These are phyloP conservation scores for Sebastes diaconus DNA, from an alignment of 2,797 vertebrate genomes.

Conservation along the genomic window DNA sequence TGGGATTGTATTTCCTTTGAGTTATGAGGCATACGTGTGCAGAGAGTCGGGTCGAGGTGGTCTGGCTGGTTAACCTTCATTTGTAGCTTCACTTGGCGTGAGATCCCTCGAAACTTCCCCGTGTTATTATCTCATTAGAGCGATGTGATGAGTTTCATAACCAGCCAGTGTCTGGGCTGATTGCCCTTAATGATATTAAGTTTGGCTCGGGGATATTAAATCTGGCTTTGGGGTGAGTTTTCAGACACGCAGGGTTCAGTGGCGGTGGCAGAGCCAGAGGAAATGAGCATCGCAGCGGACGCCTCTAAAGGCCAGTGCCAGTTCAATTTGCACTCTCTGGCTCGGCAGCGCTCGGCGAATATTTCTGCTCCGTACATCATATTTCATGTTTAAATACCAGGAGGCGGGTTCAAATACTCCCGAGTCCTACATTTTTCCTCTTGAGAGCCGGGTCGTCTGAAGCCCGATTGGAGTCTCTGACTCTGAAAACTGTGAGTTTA, in stretches of 20 bases:
- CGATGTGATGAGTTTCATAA: not conserved
- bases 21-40: not conserved
- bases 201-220: slow-evolving; percentile 41
- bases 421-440: not conserved
- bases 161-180: slow-evolving; percentile 13
- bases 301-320: slow-evolving; percentile 38
- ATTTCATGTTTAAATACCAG: slow-evolving; percentile 29
- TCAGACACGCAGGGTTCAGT: slow-evolving; percentile 7
- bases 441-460: not conserved
- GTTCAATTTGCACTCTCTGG: slow-evolving; percentile 25
- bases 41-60: not conserved
- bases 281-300: slow-evolving; percentile 32
- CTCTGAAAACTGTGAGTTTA: not conserved
- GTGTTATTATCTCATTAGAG: slow-evolving; percentile 30
- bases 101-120: not conserved
- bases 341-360: not conserved
- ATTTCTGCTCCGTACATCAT: not conserved
- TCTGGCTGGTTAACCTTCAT: not conserved
- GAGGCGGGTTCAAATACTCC: slow-evolving; percentile 11
- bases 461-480: not conserved
- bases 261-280: not conserved
- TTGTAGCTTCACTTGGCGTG: not conserved
- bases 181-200: slow-evolving; percentile 39
- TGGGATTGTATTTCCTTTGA: not conserved
- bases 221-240: slow-evolving; percentile 25